A percentile compares a stretch with the other conserved stretches of the same genome.
Conservation (phyloP, 2,113 vertebrate species). For the Epinephelus moara region DNA sequence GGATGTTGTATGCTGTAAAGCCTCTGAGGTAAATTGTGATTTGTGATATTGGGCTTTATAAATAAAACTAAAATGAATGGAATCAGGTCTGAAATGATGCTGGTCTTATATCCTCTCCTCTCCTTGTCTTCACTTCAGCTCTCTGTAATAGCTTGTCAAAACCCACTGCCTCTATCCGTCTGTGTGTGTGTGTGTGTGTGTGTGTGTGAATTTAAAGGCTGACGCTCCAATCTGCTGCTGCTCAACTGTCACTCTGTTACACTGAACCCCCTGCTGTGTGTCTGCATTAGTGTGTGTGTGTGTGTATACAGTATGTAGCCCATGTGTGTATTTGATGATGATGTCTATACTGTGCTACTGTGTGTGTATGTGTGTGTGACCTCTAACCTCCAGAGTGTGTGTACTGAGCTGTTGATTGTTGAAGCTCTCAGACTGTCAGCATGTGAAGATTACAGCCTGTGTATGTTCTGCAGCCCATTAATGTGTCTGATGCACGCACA, state of each 20-base stretch:
- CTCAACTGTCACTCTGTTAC: slow-evolving; percentile 4
- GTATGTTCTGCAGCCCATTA: slow-evolving; percentile 7
- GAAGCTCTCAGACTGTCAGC: slow-evolving; percentile 48
- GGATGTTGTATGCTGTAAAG: too few species aligned
- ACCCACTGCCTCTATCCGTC: neutral
- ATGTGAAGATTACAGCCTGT: slow-evolving; percentile 35
- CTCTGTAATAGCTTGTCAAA: slow-evolving; percentile 33
- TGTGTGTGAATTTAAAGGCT: slow-evolving; percentile 12
- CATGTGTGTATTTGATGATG: slow-evolving; percentile 15
- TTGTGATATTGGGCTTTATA: too few species aligned
- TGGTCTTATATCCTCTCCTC: neutral
- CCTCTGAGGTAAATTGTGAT: too few species aligned
- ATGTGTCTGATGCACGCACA: slow-evolving; percentile 7
- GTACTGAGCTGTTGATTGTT: slow-evolving; percentile 7
- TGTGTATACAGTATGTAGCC: neutral
- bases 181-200: neutral
- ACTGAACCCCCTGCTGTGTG: slow-evolving; percentile 15
- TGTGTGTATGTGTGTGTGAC: slow-evolving; percentile 24
- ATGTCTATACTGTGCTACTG: slow-evolving; percentile 3
- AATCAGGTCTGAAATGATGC: neutral
- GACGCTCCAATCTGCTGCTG: slow-evolving; percentile 9
- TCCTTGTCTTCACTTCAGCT: neutral
- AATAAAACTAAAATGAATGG: neutral
- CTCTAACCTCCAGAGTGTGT: slow-evolving; percentile 19
- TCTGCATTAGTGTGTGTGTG: neutral